These are phyloP conservation scores for Poeciliopsis prolifica DNA, from an alignment of 2,113 vertebrate species.

Conservation along the genomic window DNA sequence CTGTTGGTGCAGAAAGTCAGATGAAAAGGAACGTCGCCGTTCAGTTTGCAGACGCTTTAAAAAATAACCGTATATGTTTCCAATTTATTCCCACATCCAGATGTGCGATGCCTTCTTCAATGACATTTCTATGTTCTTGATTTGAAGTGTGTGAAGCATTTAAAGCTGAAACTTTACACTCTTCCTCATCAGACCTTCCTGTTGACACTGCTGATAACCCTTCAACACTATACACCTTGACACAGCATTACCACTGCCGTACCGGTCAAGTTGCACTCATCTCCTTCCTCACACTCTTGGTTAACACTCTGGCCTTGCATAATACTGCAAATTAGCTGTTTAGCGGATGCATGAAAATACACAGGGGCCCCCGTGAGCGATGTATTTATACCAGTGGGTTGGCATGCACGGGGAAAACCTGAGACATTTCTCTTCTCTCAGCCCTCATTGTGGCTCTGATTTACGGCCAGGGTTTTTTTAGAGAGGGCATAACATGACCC, in stretches of 20 bases:
- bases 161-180: slow-evolving; percentile 18
- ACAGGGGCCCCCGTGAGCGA: slow-evolving; percentile 16
- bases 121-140: not conserved
- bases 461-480: slow-evolving; percentile 43
- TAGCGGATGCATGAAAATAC: slow-evolving; percentile 18
- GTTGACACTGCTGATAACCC: slow-evolving; percentile 16
- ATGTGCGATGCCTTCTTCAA: not conserved
- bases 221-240: not conserved
- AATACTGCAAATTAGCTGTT: slow-evolving; percentile 6
- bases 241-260: not conserved
- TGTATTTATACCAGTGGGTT: slow-evolving; percentile 40
- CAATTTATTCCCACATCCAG: no score
- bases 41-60: no score
- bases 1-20: no score
- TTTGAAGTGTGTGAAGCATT: not conserved
- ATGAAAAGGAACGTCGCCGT: no score
- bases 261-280: slow-evolving; percentile 5
- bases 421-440: slow-evolving; percentile 24
- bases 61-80: no score
- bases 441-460: slow-evolving; percentile 38
- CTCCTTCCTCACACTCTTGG: slow-evolving; percentile 9
- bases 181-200: not conserved
- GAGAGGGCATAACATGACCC: slow-evolving; percentile 16
- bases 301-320: slow-evolving; percentile 19
- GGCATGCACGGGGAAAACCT: slow-evolving; percentile 10